Evolutionary conservation across 2,888 invertebrate species (phyloP).

Genomic region (Mimachlamys varia): DNA sequence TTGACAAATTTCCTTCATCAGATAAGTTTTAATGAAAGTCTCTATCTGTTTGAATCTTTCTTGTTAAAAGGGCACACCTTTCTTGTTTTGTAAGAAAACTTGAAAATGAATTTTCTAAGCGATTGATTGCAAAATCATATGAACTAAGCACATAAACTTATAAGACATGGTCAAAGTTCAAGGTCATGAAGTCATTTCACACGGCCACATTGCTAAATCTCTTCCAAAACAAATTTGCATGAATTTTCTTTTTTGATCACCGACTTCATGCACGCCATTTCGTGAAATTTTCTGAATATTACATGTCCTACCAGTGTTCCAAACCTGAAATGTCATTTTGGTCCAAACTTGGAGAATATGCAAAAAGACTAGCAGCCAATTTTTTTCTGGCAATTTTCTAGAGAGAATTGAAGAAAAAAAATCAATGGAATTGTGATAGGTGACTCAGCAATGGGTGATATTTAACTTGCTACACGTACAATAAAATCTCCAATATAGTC

Average conservation of each 20-base stretch:
- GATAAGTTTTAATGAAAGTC: too few species aligned
- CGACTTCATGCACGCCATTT: not conserved
- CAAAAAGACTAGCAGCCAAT: constrained; percentile 18
- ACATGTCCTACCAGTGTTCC: not conserved
- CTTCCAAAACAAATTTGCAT: too few species aligned
- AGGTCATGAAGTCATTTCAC: too few species aligned
- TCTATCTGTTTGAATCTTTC: too few species aligned
- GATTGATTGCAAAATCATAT: too few species aligned
- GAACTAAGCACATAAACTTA: too few species aligned
- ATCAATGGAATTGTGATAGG: not conserved
- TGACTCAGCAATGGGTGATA: not conserved
- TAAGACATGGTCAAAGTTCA: too few species aligned
- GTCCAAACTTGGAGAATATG: not conserved
- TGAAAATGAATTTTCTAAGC: too few species aligned
- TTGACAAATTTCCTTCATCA: not conserved
- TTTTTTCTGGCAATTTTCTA: not conserved
- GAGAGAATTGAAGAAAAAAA: not conserved
- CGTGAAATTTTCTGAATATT: not conserved
- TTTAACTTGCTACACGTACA: not conserved
- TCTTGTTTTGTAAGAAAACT: too few species aligned
- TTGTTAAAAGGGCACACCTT: too few species aligned
- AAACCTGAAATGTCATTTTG: constrained; percentile 5
- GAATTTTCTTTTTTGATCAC: too few species aligned
- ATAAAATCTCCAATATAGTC: constrained; percentile 13
- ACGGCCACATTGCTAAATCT: too few species aligned